Percentiles rank a stretch among this genome's conserved stretches.
Conservation (phyloP, 2,888 invertebrate genomes). For the Bugula neritina region DNA sequence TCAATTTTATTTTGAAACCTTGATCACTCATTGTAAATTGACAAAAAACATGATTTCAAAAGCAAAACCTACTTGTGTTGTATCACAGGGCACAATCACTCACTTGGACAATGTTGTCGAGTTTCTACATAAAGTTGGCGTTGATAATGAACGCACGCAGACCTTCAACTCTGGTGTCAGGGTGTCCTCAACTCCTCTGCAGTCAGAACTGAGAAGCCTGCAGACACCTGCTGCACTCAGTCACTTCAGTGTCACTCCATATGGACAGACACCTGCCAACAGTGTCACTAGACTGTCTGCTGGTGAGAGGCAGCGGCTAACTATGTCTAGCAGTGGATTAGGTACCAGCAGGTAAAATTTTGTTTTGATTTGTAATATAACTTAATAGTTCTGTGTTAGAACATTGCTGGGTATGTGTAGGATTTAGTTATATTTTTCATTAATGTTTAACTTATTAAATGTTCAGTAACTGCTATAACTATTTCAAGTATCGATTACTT, state of each 20-base stretch:
- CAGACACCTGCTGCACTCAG: not conserved
- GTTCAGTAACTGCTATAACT: too few species aligned
- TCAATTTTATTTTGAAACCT: too few species aligned
- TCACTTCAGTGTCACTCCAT: not conserved
- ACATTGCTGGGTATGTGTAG: too few species aligned
- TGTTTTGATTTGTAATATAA: not conserved
- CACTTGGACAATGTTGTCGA: not conserved
- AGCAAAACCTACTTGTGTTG: too few species aligned
- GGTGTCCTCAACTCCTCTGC: not conserved
- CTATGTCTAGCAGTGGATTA: not conserved
- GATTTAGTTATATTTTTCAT: too few species aligned
- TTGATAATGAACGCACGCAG: not conserved
- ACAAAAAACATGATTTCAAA: too few species aligned
- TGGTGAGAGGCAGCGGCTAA: not conserved
- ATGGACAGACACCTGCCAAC: not conserved
- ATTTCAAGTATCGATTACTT: too few species aligned
- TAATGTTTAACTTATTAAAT: too few species aligned
- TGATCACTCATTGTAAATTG: too few species aligned
- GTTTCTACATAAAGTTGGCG: not conserved
- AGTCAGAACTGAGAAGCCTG: not conserved
- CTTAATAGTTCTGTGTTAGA: not conserved
- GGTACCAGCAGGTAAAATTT: constrained; percentile 23
- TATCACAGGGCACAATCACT: not conserved
- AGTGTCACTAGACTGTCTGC: not conserved
- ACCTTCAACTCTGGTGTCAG: not conserved